phyloP scores from a whole-genome alignment of 2,113 vertebrate genomes.

The Cichladusa arquata region DNA sequence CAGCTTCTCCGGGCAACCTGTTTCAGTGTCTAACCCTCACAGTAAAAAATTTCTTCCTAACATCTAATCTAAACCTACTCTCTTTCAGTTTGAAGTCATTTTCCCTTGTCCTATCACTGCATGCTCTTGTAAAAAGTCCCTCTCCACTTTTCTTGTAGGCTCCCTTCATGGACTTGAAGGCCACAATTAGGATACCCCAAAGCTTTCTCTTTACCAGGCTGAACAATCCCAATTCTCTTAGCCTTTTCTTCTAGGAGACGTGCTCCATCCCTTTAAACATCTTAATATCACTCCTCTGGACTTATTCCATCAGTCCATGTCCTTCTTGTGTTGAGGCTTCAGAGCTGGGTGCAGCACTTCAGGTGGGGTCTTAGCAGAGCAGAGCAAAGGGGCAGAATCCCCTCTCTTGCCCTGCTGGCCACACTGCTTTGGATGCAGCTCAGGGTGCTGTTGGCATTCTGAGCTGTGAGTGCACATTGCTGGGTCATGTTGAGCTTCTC shows the following conservation, averaged over 20 bases:
- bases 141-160: background rate
- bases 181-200: background rate
- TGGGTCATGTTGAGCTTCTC: background rate
- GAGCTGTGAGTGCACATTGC: background rate
- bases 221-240: background rate
- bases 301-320: background rate
- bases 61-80: background rate
- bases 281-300: background rate
- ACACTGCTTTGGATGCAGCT: background rate
- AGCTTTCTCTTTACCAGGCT: background rate
- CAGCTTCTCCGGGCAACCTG: background rate
- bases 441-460: background rate
- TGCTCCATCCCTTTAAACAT: background rate
- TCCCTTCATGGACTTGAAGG: background rate
- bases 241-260: background rate
- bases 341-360: background rate
- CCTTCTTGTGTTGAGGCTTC: background rate
- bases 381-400: background rate
- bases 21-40: background rate
- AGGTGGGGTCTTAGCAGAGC: background rate
- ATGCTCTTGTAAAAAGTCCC: background rate
- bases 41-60: background rate
- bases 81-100: background rate
- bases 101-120: background rate
- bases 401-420: background rate